Base-by-base conservation (phyloP, 2,888 invertebrate species). In the Priocnemis perturbator region DNA sequence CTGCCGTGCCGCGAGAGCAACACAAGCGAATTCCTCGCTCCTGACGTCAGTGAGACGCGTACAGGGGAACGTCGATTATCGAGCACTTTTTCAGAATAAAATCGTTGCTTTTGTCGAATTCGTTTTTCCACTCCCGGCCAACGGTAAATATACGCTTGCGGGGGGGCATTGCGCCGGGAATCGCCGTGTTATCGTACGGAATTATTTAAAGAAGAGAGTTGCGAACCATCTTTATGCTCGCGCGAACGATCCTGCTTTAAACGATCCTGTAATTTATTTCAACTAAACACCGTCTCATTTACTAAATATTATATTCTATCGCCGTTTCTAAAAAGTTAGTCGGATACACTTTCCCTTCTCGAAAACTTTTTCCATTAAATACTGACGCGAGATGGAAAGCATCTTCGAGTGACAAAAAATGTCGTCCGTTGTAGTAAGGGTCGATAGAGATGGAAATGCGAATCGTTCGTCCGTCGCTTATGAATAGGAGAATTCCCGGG, bases 21-120 rank as follows among this genome's bases (percentile, higher is more conserved):
- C 61, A 47, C 53, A 30, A 53, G 62, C 64, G 56, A 70, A 73
- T 77, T 77, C 76, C 73, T 60, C 55, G 60, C 60, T n/a, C 45
- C 60, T 73, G 73, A 77, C 75, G 76, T 76, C 75, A 76, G 30
- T 57, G 64, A 50, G 3, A 17, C 7, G 9, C 17, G 17, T 1
- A n/a, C 19, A 11, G 4, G 50, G 3, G 1, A 11, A 11, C 50
- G 57, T 60, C 74, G 72, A 69, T 68, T 67, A 60, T 62, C 64
- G 68, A 68, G 65, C 44, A 58, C 68, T 37, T 58, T 62, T 63
- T 21, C 50, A 1, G n/a, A 50, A 50, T 44, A 59, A 50, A 60
- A 60, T 60, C 30, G 61, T 57, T 48, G 37, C 30, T 45, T 17
- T 14, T 7, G 17, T 3, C 1, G 11, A 58, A 20, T 11, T 37